Percentiles rank a stretch among this genome's conserved stretches.
These are phyloP conservation scores for Octonoba sinensis DNA, from an alignment of 2,888 invertebrate genomes.

Conservation along the genomic window DNA sequence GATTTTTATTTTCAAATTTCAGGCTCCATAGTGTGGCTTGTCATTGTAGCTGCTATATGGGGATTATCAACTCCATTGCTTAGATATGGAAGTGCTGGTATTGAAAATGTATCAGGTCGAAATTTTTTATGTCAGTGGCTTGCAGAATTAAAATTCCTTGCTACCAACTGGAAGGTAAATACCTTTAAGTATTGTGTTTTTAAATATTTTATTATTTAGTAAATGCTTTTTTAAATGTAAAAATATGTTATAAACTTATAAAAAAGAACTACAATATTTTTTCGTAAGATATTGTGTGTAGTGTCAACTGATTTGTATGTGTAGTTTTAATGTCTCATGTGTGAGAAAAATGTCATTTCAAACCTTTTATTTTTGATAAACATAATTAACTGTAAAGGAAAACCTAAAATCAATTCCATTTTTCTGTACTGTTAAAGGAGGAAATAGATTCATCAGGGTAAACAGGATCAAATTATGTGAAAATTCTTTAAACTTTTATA, in stretches of 20 bases:
- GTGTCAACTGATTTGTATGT: too few species aligned
- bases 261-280: too few species aligned
- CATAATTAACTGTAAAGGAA: too few species aligned
- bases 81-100: conserved; percentile 60
- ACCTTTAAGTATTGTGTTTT: background rate
- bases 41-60: conserved; percentile 63
- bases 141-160: conserved; percentile 51
- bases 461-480: too few species aligned
- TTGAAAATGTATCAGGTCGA: conserved; percentile 40
- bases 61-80: conserved; percentile 65
- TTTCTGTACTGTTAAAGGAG: too few species aligned
- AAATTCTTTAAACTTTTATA: too few species aligned
- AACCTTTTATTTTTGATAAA: too few species aligned
- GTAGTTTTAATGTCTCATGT: too few species aligned
- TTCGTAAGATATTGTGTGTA: too few species aligned
- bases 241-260: background rate
- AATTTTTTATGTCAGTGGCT: conserved; percentile 52
- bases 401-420: too few species aligned
- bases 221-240: background rate
- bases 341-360: too few species aligned
- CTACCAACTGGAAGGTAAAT: conserved; percentile 64
- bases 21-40: conserved; percentile 47
- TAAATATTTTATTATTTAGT: background rate
- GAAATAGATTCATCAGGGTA: too few species aligned
- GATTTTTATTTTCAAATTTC: background rate